Percentiles rank a stretch among this genome's conserved stretches.
Evolutionary conservation across 1,140 invertebrate genomes (phyloP).

Genomic region (Hydropsyche tenuis): DNA sequence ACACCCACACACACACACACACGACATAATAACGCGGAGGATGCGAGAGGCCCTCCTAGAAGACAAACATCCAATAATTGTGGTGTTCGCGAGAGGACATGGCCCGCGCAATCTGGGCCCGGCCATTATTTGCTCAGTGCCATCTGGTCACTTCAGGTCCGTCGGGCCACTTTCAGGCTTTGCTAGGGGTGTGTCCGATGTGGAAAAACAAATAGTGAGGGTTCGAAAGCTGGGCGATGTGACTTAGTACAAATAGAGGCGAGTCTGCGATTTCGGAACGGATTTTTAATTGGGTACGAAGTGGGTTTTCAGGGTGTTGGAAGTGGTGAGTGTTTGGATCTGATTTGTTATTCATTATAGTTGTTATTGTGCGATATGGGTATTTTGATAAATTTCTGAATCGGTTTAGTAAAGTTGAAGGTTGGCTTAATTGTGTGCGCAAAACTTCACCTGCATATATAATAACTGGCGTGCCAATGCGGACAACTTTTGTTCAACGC

Average conservation of each 20-base stretch:
- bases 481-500: not conserved
- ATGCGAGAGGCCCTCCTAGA: too few relatives aligned
- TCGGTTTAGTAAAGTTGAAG: not conserved
- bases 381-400: too few relatives aligned
- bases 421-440: not conserved
- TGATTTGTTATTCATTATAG: too few relatives aligned
- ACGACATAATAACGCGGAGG: not conserved
- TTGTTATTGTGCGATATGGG: too few relatives aligned
- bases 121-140: slow-evolving; percentile 28
- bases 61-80: slow-evolving; percentile 30
- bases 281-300: too few relatives aligned
- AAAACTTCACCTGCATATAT: slow-evolving; percentile 6
- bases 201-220: too few relatives aligned
- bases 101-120: slow-evolving; percentile 9
- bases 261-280: too few relatives aligned
- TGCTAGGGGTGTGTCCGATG: too few relatives aligned
- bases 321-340: too few relatives aligned
- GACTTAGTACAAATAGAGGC: too few relatives aligned
- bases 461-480: slow-evolving; percentile 10
- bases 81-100: slow-evolving; percentile 26
- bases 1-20: not conserved
- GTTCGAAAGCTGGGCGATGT: too few relatives aligned
- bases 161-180: slow-evolving; percentile 9
- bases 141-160: slow-evolving; percentile 30
- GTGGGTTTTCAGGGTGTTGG: too few relatives aligned